Conservation (phyloP, 2,113 vertebrate species). For the Corynorhinus townsendii region DNA sequence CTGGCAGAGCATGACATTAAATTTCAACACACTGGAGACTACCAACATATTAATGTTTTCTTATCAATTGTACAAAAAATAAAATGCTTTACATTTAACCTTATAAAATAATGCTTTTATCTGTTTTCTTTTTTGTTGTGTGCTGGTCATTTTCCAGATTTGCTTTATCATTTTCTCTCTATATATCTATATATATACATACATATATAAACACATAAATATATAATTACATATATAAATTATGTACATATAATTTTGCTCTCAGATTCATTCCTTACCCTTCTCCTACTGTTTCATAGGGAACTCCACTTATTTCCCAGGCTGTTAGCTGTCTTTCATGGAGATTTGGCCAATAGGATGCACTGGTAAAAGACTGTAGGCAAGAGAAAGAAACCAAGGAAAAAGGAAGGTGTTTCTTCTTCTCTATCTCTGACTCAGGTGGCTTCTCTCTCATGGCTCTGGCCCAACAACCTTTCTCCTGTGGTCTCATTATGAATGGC, state of each 20-base stretch:
- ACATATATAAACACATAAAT: background rate
- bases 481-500: background rate
- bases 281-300: background rate
- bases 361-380: background rate
- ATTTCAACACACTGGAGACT: background rate
- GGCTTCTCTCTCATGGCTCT: background rate
- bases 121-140: background rate
- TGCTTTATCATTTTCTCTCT: background rate
- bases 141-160: background rate
- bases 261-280: background rate
- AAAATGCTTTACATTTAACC: background rate
- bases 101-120: slow-evolving; percentile 1
- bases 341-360: background rate
- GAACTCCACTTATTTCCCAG: background rate
- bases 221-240: background rate
- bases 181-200: background rate
- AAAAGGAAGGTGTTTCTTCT: background rate
- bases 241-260: background rate
- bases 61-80: background rate
- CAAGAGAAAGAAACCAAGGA: background rate
- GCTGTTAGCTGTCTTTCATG: background rate
- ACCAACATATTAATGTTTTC: background rate
- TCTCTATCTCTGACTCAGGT: background rate
- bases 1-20: background rate
- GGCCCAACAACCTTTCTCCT: background rate